Evolutionary conservation across 2,888 invertebrate species (phyloP), one percentile per base, ranked within the genome.

Genomic region (Deilephila elpenor): DNA sequence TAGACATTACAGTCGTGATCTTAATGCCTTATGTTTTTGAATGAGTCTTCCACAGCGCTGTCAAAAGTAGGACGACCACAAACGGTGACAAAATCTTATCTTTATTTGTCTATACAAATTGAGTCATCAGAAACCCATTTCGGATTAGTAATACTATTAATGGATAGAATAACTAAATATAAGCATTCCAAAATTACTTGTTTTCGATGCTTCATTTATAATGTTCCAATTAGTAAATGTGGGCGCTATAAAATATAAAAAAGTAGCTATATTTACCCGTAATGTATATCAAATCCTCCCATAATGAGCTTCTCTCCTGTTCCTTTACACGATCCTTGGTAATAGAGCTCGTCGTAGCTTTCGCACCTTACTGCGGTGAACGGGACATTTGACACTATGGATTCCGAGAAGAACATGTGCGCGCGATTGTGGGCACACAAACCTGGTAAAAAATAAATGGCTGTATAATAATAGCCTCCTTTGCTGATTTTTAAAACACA

Each of bases 381-480:
- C 0, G 92, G 91, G 3, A 90, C 89, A 6, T 80, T 78, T 0
- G 95, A 93, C 73, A 86, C 90, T 71, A 95, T 95, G 34, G 95
- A 95, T 86, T 95, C 95, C 0, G 95, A 84, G 84, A 95, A 95
- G 82, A 91, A 95, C 91, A 95, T 92, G 80, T 95, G 95, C 0
- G 95, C 94, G 3, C 95, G 89, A 73, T 95, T 95, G 84, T 95
- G 95, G 32, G 95, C 95, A 77, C 95, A 95, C 0, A 95, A 85
- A 78, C 95, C 95, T 95, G 79, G 3, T 78, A 78, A 62, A 44
- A 70, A 67, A 59, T 19, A 61, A 60, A 51, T 25, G 29, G 14
- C 17, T 61, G 20, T 8, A 60, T 61, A 37, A 17, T 44, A 14
- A 44, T 29, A 44, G n/a, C 8, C 8, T 17, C 56, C 5, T 25